Evolutionary conservation across 92 coral and sea anemone species (phyloP).

Genomic region (Umimayanthus chanpuru): DNA sequence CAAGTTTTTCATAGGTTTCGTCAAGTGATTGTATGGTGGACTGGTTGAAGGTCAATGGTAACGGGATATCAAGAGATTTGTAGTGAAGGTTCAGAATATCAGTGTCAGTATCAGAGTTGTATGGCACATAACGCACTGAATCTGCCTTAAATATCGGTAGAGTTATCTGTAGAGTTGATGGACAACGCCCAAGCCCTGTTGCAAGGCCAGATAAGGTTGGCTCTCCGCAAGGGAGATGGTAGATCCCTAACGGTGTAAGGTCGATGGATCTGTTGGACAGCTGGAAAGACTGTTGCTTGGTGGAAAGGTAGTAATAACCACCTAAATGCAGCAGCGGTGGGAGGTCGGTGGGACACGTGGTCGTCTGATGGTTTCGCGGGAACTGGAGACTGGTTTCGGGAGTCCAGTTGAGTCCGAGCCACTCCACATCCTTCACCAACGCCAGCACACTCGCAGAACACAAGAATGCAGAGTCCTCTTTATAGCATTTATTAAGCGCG

Average conservation of each 20-base stretch:
- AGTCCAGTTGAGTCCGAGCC: constrained; percentile 43
- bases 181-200: constrained; percentile 8
- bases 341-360: not conserved
- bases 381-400: constrained; percentile 11
- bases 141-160: not conserved
- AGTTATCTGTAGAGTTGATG: constrained; percentile 3
- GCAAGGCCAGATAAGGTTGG: not conserved
- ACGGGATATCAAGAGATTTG: constrained; percentile 1
- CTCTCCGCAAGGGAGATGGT: constrained; percentile 5
- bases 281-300: constrained; percentile 6
- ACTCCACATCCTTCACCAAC: not conserved
- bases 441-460: constrained; percentile 13
- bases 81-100: not conserved
- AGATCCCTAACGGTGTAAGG: not conserved
- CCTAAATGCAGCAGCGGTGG: not conserved
- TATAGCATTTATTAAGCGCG: not conserved
- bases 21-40: constrained; percentile 10
- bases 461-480: not conserved
- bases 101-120: not conserved
- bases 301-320: constrained; percentile 10
- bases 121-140: not conserved
- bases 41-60: constrained; percentile 13
- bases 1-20: too few relatives aligned
- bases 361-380: not conserved
- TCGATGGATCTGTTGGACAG: not conserved